Base-by-base conservation (phyloP, 2,888 invertebrate genomes). In the Rotaria magnacalcarata region DNA sequence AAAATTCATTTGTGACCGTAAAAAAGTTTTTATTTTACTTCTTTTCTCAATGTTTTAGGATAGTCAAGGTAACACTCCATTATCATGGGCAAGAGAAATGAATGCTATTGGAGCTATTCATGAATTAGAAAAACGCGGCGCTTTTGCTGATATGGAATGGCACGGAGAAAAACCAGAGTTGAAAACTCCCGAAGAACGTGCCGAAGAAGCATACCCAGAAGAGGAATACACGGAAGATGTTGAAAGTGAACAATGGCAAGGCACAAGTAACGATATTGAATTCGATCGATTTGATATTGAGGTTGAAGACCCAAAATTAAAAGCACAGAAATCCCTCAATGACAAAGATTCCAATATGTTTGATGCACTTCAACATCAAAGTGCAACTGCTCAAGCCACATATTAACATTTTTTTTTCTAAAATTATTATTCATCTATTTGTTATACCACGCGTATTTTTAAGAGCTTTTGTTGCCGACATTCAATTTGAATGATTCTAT, bases 41-140 rank as follows among this genome's bases (percentile, higher is more conserved):
- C 34, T 34, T 34, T 34, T 34, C 34, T 14, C 50, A 50, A 50
- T 50, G 50, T 5, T 54, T 54, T 54, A 84, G 84, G 84, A 84
- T n/a, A 11, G 8, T 3, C 3, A 27, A 21, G 84, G 84, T 10
- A 84, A 84, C 54, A 84, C 84, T 24, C 84, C 84, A n/a, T 54
- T 84, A n/a, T 54, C 84, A 41, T 84, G 84, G 84, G 84, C 84
- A 41, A 10, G 19, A 19, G n/a, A 84, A 84, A 54, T 54, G 34
- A 47, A 41, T 47, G 52, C 54, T 47, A 54, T 8, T 10, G 54
- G 54, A 8, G 54, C 11, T 47, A n/a, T n/a, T 5, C n/a, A 41
- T 24, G 50, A 52, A 41, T 54, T 84, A 34, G 4, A 50, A 54
- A 54, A 6, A n/a, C 47, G n/a, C n/a, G 80, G 80, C 24, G 80